Conservation (phyloP, 2,888 invertebrate species). For the Prosopocoilus inquinatus region DNA sequence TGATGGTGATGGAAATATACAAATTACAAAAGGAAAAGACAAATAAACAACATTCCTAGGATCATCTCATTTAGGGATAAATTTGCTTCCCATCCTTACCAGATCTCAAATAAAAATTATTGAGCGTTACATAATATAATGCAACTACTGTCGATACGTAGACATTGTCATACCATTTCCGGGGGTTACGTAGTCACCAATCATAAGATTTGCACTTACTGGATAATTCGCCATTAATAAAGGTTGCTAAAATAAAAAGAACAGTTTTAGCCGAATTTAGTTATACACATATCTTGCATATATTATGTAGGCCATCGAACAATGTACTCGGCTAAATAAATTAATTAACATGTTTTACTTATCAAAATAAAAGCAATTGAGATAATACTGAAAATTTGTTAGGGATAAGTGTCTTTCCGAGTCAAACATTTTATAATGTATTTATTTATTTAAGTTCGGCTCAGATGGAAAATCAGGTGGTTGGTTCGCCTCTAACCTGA, state of each 20-base stretch:
- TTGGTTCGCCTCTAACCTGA: too few species aligned
- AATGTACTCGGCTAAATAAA: too few species aligned
- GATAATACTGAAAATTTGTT: too few species aligned
- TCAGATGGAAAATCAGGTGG: too few species aligned
- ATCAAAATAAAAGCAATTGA: too few species aligned
- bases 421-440: too few species aligned
- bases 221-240: constrained; percentile 65
- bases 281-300: background rate
- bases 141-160: constrained; percentile 46
- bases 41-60: background rate
- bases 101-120: constrained; percentile 34
- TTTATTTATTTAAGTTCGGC: too few species aligned
- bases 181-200: constrained; percentile 70
- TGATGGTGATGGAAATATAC: too few species aligned
- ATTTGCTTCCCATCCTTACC: constrained; percentile 24
- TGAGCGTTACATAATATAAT: constrained; percentile 37
- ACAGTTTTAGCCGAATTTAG: background rate
- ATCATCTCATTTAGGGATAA: background rate
- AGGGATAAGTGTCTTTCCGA: too few species aligned
- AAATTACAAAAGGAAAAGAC: too few species aligned
- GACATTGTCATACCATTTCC: constrained; percentile 53
- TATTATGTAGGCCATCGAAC: too few species aligned
- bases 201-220: constrained; percentile 71
- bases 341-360: too few species aligned
- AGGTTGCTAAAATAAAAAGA: constrained; percentile 47